These are phyloP conservation scores for Catharus bicknelli DNA, from an alignment of 2,113 vertebrate species.

Conservation along the genomic window DNA sequence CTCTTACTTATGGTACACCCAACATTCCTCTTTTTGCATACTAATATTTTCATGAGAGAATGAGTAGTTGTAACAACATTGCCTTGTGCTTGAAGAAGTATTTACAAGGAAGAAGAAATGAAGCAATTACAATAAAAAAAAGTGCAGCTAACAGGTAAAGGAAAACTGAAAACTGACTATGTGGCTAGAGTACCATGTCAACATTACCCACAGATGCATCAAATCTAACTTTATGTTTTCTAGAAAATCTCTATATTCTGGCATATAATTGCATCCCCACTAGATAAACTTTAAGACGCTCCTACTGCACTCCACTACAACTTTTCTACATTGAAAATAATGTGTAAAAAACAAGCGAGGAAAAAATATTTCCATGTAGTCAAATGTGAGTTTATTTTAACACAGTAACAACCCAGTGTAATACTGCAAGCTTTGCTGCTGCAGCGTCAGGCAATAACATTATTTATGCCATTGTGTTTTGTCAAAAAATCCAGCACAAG, in stretches of 20 bases:
- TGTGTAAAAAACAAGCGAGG: not conserved
- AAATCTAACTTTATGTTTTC: not conserved
- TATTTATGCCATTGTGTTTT: not conserved
- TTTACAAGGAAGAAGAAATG: not conserved
- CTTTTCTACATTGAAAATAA: not conserved
- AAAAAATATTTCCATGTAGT: not conserved
- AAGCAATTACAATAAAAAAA: not conserved
- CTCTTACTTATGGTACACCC: not conserved
- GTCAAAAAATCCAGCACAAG: not conserved
- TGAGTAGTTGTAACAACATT: not conserved
- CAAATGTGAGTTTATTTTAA: not conserved
- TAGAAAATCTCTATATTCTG: not conserved
- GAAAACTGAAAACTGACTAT: not conserved
- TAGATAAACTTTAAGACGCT: not conserved
- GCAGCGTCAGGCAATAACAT: rapidly evolving
- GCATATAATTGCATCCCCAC: not conserved
- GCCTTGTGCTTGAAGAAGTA: not conserved
- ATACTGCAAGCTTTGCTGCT: not conserved
- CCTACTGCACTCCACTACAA: not conserved
- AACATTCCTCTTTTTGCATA: not conserved
- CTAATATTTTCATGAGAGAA: not conserved
- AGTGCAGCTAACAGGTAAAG: not conserved
- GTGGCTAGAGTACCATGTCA: not conserved
- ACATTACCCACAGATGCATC: not conserved
- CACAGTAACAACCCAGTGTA: not conserved